Evolutionary conservation across 23 tunicate species (phyloP), one percentile per base, ranked within the genome.

Genomic region (Phallusia fumigata): DNA sequence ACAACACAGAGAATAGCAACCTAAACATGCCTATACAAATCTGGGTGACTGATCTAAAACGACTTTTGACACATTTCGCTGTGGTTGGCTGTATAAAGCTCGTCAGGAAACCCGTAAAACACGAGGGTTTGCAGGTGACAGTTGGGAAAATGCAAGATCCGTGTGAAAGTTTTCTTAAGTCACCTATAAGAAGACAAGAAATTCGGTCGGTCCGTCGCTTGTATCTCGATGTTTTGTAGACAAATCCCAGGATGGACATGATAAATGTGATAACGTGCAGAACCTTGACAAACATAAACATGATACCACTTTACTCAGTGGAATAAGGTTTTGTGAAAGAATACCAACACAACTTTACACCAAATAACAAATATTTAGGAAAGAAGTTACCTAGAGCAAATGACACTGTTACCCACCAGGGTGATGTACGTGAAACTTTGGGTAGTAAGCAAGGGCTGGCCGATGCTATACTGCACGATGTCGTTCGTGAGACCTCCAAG

Each of bases 401-500:
- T 58, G 28, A 58, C 28, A 22, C 69, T 21, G 1, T 24, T 58
- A 58, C 69, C 69, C 28, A 89, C 94, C 94, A 89, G 75, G 19
- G 80, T 74, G 31, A 84, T 35, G 83, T 89, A 89, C 24, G 94
- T 80, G 74, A 89, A 84, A 36, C 73, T 49, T 75, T 89, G 94
- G 11, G 94, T 89, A 36, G 93, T 88, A 28, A 36, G 65, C 81
- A 88, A 74, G 16, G 93, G 93, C 12, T 87, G 64, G 73, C 65
- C 84, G 64, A 80, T 50, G 51, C 88, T 84, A 88, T 80, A 84
- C 24, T 89, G 77, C 21, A 79, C 32, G 34, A 80, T 32, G 74
- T 84, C 88, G 74, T 83, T 83, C 47, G 86, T 24, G 64, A 89
- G 80, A 0, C 87, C 93, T 33, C 79, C 93, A 45, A 88, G 47